Conservation (phyloP, 2,113 vertebrate genomes). For the Zootoca vivipara region DNA sequence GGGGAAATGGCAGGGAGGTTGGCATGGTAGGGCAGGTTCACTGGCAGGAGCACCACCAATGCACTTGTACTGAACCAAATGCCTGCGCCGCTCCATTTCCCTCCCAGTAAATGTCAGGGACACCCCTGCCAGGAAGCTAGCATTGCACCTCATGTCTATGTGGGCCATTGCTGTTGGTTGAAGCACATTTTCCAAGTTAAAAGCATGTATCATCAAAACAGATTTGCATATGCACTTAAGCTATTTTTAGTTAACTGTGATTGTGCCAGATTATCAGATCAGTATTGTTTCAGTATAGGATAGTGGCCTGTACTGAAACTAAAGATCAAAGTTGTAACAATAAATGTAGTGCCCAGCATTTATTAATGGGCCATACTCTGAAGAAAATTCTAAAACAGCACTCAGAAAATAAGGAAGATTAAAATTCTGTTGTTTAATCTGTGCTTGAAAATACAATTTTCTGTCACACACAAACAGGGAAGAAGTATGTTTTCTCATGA, state of each 20-base stretch:
- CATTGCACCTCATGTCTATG: too few relatives aligned
- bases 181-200: not conserved
- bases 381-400: not conserved
- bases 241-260: constrained; percentile 9
- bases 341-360: not conserved
- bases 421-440: not conserved
- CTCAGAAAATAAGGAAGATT: constrained; percentile 18
- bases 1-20: too few relatives aligned
- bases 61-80: too few relatives aligned
- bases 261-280: constrained; percentile 10
- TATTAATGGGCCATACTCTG: not conserved
- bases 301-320: not conserved
- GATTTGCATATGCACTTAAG: not conserved
- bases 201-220: not conserved
- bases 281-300: not conserved
- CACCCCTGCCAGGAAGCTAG: too few relatives aligned
- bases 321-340: constrained; percentile 15
- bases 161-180: not conserved
- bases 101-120: too few relatives aligned
- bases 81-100: too few relatives aligned
- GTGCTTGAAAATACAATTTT: constrained; percentile 23
- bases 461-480: constrained; percentile 64
- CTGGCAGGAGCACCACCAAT: too few relatives aligned
- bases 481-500: constrained; percentile 81
- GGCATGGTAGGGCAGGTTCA: too few relatives aligned